Percentiles rank a stretch among this genome's conserved stretches.
Conservation (phyloP, 2,113 vertebrate species). For the Heterocephalus glaber region DNA sequence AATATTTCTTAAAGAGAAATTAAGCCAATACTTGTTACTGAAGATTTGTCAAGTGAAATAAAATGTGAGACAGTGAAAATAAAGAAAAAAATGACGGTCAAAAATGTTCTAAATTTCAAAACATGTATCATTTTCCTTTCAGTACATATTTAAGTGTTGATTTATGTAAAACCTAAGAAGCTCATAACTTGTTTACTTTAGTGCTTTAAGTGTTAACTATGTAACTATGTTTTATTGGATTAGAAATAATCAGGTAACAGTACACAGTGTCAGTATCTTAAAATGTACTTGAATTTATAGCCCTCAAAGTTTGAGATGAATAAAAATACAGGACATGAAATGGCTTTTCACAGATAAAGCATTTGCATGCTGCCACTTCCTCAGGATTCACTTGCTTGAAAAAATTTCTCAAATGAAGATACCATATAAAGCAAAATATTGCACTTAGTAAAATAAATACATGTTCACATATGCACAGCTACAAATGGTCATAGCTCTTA, state of each 20-base stretch:
- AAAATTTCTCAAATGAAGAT: conserved; percentile 76
- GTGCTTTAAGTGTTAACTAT: conserved; percentile 8
- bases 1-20: conserved; percentile 17
- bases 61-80: background rate
- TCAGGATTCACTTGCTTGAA: conserved; percentile 74
- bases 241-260: conserved; percentile 12
- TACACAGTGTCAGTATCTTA: background rate
- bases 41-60: background rate
- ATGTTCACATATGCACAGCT: conserved; percentile 74
- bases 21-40: background rate
- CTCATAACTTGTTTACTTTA: background rate
- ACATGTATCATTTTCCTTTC: background rate
- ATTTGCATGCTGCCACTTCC: conserved; percentile 30
- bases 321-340: conserved; percentile 55
- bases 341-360: conserved; percentile 48
- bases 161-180: background rate
- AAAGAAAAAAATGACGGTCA: background rate
- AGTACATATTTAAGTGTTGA: conserved; percentile 11
- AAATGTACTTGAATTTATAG: conserved; percentile 47
- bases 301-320: conserved; percentile 30
- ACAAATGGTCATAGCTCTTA: conserved; percentile 75
- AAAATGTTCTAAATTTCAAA: background rate
- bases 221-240: conserved; percentile 35
- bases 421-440: conserved; percentile 75
- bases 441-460: conserved; percentile 83